These are phyloP conservation scores for Aspiorhynchus laticeps DNA, from an alignment of 2,113 vertebrate genomes.

Conservation along the genomic window DNA sequence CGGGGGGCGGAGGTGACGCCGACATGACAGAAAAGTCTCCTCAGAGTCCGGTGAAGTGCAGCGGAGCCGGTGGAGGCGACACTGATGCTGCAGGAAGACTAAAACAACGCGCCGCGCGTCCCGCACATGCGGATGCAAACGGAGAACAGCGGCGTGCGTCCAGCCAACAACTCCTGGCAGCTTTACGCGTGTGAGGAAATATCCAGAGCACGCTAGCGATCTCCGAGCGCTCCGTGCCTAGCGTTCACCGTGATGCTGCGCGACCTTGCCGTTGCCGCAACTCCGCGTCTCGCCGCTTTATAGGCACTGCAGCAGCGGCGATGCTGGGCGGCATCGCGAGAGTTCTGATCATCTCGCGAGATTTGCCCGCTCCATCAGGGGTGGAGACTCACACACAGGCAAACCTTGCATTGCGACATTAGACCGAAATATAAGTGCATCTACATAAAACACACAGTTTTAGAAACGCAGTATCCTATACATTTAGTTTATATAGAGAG, in stretches of 20 bases:
- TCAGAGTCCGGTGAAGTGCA: neutral
- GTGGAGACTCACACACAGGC: conserved; percentile 10
- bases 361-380: conserved; percentile 46
- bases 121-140: conserved; percentile 45
- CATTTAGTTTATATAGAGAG: too few relatives aligned
- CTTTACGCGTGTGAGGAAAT: neutral
- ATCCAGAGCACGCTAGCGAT: neutral
- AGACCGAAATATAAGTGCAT: neutral
- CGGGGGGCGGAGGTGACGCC: conserved; percentile 62
- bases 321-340: conserved; percentile 63
- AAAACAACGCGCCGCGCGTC: conserved; percentile 17
- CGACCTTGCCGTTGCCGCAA: conserved; percentile 64
- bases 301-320: conserved; percentile 72
- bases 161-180: neutral
- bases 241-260: conserved; percentile 66
- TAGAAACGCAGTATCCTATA: too few relatives aligned
- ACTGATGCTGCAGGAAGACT: conserved; percentile 36
- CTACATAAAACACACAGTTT: too few relatives aligned
- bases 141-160: conserved; percentile 16
- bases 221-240: conserved; percentile 9
- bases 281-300: conserved; percentile 69
- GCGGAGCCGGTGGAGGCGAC: neutral
- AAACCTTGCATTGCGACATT: neutral
- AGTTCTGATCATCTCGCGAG: conserved; percentile 77
- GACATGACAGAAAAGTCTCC: conserved; percentile 69